Evolutionary conservation across 2,888 invertebrate genomes (phyloP), one percentile per base, ranked within the genome.

Genomic region (Himalopsyche anomala): DNA sequence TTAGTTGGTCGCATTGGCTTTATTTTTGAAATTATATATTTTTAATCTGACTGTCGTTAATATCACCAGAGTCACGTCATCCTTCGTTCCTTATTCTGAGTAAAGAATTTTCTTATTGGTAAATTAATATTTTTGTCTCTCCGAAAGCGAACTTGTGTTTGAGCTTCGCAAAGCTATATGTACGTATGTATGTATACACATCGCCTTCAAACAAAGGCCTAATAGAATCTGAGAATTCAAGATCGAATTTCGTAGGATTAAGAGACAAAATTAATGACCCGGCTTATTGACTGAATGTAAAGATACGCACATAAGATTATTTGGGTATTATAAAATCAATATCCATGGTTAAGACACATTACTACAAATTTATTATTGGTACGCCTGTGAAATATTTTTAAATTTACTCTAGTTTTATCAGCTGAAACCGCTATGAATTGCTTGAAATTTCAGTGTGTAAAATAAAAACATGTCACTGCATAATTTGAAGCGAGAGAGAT

Each of bases 61-160:
- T 62, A 62, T 19, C 28, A 19, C 15, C 2, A 51, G 6, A 62
- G 62, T 62, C 62, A 62, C 62, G 62, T 62, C 62, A 62, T 28
- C n/a, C 6, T 5, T 6, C 4, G 62, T 62, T 28, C n/a, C 28
- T 62, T 19, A 19, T 62, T 51, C 62, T 9, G 15, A 2, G 19
- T 19, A 28, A 62, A 19, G 62, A 62, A 62, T 62, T 62, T 62
- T 62, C 62, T 62, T 62, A 62, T 62, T 62, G 28, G 62, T 62
- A 62, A 62, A 62, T 62, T 62, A 62, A 62, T 62, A 19, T 62
- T 62, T 56, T 62, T 19, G 19, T 62, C 62, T 28, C 19, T 28
- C 62, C 8, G 11, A 62, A 62, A 4, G 8, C n/a, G 62, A 62
- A 19, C 62, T 62, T 62, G 28, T 19, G 62, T 62, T 62, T 15